Percentiles rank a stretch among this genome's conserved stretches.
Conservation (phyloP, 2,797 vertebrate species). For the Zalophus californianus region DNA sequence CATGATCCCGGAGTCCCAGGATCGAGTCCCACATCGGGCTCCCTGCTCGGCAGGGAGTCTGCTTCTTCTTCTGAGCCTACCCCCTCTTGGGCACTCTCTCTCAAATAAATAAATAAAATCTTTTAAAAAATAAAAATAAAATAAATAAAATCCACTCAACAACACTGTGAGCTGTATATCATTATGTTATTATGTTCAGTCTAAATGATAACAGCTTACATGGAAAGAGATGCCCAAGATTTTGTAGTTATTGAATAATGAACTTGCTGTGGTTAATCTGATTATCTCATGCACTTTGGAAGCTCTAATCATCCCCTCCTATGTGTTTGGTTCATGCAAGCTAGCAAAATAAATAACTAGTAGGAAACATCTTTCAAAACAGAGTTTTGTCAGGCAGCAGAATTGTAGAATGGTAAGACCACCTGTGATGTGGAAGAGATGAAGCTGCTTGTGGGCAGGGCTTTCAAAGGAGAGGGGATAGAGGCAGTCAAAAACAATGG, state of each 20-base stretch:
- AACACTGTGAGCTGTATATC: neutral
- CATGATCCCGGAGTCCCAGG: no score
- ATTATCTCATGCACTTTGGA: neutral
- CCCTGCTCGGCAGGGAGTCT: no score
- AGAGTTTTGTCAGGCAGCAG: neutral
- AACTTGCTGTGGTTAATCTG: neutral
- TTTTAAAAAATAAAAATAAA: no score
- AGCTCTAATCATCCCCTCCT: neutral
- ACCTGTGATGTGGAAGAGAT: neutral
- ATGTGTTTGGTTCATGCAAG: neutral
- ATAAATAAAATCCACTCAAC: neutral
- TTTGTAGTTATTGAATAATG: neutral
- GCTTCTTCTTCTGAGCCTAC: no score
- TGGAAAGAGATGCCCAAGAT: neutral
- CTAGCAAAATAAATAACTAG: neutral
- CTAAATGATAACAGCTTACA: neutral
- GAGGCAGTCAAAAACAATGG: neutral
- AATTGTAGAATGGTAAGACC: neutral
- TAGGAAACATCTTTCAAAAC: constrained; percentile 45
- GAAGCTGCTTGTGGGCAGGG: neutral
- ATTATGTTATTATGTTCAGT: neutral
- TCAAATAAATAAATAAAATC: no score
- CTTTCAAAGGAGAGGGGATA: neutral
- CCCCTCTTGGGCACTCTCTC: no score
- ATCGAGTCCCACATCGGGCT: no score